Evolutionary conservation across 2,113 vertebrate genomes (phyloP), one percentile per base, ranked within the genome.

Genomic region (Hypomesus transpacificus): DNA sequence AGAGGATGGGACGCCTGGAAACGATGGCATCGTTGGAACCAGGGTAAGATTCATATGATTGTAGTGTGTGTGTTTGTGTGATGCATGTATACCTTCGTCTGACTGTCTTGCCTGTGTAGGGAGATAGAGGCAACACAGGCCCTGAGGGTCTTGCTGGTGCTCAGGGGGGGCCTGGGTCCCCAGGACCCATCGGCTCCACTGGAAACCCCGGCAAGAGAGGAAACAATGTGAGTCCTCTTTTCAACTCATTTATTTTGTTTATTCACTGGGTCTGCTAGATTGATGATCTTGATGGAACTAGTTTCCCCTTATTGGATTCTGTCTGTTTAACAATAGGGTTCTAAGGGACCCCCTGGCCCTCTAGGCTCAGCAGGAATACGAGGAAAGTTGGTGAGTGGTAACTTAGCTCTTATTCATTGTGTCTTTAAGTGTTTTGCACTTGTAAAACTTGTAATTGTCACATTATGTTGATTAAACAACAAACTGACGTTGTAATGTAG

Each of bases 151-250:
- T 98, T 52, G 89, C 96, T 34, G 98, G 96, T 56, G 85, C 84
- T 68, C 80, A 86, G n/a, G 98, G 98, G 17, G 84, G 91, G 60
- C 87, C 94, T 46, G 98, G 98, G 75, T 91, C 93, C 18, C 91
- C 93, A 0, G 97, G 98, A 11, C 94, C 97, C 0, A 94, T 98
- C 18, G 98, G 98, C 26, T 58, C 91, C 3, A 90, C 95, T 0
- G 98, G 98, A 53, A 86, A 93, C 82, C 92, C 95, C 3, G 98
- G 98, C 65, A 87, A 86, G 79, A 93, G 91, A 85, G 98, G 98
- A 39, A 89, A 94, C 66, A 89, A 92, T 61, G 97, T 99, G 87
- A 93, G 94, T 85, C 73, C 71, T 0, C 17, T 56, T 56, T 63
- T 16, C 24, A 9, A 59, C 20, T 57, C 4, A 20, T 14, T 20